A percentile compares a stretch with the other conserved stretches of the same genome.
Evolutionary conservation across 2,113 vertebrate species (phyloP).

Genomic region (Pachyramphus minor): DNA sequence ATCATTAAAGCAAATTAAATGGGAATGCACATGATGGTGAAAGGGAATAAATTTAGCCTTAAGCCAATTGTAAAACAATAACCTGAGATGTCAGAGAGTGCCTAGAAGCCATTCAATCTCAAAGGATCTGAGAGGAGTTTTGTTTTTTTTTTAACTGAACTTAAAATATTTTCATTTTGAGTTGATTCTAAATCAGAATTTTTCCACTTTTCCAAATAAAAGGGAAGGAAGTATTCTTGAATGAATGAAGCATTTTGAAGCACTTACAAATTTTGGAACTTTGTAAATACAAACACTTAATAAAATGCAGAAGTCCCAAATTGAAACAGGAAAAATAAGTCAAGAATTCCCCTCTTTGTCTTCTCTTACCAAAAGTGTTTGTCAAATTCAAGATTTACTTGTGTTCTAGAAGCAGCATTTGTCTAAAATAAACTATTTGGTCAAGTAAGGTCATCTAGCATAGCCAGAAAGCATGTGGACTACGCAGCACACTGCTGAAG

Average conservation of each 20-base stretch:
- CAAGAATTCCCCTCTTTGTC: background rate
- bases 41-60: background rate
- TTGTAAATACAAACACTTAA: background rate
- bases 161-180: background rate
- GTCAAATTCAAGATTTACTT: background rate
- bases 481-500: background rate
- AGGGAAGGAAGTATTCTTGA: background rate
- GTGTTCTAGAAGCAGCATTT: background rate
- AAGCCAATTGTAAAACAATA: background rate
- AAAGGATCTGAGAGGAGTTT: background rate
- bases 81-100: background rate
- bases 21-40: background rate
- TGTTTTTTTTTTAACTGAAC: background rate
- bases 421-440: background rate
- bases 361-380: background rate
- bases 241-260: background rate
- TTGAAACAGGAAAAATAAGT: background rate
- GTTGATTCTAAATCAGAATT: background rate
- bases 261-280: background rate
- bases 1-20: constrained; percentile 20
- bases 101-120: background rate
- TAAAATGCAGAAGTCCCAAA: background rate
- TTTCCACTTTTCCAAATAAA: background rate
- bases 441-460: background rate
- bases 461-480: background rate